Evolutionary conservation across 2,888 invertebrate species (phyloP).

Genomic region (Magallana nippona): DNA sequence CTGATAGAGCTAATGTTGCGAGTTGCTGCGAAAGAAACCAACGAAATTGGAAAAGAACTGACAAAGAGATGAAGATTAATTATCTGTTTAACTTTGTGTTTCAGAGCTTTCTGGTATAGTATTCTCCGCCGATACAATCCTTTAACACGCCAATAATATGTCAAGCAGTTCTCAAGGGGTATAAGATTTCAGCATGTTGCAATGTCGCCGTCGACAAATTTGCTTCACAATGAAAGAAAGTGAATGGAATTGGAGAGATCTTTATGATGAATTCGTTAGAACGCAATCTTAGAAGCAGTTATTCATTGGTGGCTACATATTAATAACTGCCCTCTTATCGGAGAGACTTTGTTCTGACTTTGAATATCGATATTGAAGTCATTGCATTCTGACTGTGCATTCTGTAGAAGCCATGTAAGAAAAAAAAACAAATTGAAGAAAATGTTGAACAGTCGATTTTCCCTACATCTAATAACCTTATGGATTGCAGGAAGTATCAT

Average conservation of each 20-base stretch:
- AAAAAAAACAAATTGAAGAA: too few relatives aligned
- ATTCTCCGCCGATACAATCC: not conserved
- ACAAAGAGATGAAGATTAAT: slow-evolving; percentile 30
- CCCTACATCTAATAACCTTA: too few relatives aligned
- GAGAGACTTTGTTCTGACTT: too few relatives aligned
- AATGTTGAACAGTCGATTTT: too few relatives aligned
- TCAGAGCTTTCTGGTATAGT: not conserved
- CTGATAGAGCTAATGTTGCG: slow-evolving; percentile 10
- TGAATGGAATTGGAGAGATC: not conserved
- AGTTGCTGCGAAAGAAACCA: slow-evolving; percentile 4
- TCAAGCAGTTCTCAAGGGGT: not conserved
- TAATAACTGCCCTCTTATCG: too few relatives aligned
- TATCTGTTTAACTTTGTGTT: slow-evolving; percentile 16
- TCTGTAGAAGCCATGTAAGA: too few relatives aligned
- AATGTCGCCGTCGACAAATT: slow-evolving; percentile 5
- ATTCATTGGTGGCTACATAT: too few relatives aligned
- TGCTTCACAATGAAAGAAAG: not conserved
- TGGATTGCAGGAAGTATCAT: too few relatives aligned
- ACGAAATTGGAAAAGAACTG: slow-evolving; percentile 17
- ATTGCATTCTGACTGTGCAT: too few relatives aligned
- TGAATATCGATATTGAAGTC: too few relatives aligned
- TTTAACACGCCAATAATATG: not conserved
- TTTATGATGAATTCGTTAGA: too few relatives aligned
- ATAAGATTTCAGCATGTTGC: slow-evolving; percentile 4
- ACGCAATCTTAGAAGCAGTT: not conserved